Conservation (phyloP, 2,797 vertebrate species). For the Cichlasoma orientale region DNA sequence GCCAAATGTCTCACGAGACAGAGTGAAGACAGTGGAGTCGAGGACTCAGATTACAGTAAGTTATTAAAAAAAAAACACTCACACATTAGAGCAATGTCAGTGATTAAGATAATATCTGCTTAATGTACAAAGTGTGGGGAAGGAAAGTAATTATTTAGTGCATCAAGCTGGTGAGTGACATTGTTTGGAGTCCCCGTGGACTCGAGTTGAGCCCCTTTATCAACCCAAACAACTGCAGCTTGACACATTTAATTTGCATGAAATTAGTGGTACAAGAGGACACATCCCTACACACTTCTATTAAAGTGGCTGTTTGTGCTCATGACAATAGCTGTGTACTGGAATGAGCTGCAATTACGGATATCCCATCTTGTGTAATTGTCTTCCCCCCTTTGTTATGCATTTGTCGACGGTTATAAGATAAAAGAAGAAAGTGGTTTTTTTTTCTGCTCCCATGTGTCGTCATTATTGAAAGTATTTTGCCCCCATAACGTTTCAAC, state of each 20-base stretch:
- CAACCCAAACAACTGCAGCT: constrained; percentile 55
- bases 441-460: constrained; percentile 50
- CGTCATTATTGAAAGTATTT: constrained; percentile 65
- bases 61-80: not conserved
- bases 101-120: constrained; percentile 14
- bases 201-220: constrained; percentile 39
- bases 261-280: constrained; percentile 55
- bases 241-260: constrained; percentile 62
- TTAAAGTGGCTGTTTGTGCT: constrained; percentile 41
- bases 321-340: constrained; percentile 40
- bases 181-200: constrained; percentile 16
- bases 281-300: constrained; percentile 39
- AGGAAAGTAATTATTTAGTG: constrained; percentile 19
- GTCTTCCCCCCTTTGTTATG: constrained; percentile 19
- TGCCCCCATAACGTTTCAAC: constrained; percentile 38
- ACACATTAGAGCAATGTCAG: not conserved
- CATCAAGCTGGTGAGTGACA: constrained; percentile 21
- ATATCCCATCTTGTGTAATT: constrained; percentile 50
- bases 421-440: constrained; percentile 52
- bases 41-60: constrained; percentile 82
- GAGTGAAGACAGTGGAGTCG: constrained; percentile 74
- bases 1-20: constrained; percentile 64
- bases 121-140: not conserved
- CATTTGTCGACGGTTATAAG: constrained; percentile 48
- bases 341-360: constrained; percentile 56